phyloP scores from a whole-genome alignment of 1,140 invertebrate species.

The Panagrolaimus sp. region DNA sequence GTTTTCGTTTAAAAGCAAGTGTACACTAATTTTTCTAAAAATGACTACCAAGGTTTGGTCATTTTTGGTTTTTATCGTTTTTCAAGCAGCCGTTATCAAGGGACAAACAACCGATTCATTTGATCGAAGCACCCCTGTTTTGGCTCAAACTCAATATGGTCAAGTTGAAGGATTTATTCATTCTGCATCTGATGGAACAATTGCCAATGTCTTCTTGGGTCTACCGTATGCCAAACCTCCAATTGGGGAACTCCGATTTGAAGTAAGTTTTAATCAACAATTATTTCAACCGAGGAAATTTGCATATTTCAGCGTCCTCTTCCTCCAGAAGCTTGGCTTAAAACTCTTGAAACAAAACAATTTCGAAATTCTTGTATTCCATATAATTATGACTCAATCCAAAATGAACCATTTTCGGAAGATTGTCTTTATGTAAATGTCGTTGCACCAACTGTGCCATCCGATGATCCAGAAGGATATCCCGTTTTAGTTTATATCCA shows the following conservation, averaged over 20 bases:
- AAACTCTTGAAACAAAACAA: constrained; percentile 1
- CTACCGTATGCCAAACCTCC: constrained; percentile 33
- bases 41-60: no score
- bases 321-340: background rate
- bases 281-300: background rate
- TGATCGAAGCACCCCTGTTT: background rate
- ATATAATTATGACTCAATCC: background rate
- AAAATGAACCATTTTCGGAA: constrained; percentile 10
- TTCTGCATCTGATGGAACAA: background rate
- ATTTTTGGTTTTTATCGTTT: no score
- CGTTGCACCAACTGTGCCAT: background rate
- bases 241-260: constrained; percentile 30
- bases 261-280: constrained; percentile 19
- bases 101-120: background rate
- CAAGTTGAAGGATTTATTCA: constrained; percentile 9
- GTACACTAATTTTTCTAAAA: no score
- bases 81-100: no score
- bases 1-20: no score
- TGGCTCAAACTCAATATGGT: background rate
- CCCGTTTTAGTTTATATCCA: background rate
- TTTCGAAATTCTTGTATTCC: background rate
- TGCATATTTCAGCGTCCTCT: constrained; percentile 5
- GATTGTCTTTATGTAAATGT: constrained; percentile 15
- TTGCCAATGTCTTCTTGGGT: constrained; percentile 29
- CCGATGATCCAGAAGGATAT: background rate